Conservation (phyloP, 2,113 vertebrate species). For the Salvator merianae region DNA sequence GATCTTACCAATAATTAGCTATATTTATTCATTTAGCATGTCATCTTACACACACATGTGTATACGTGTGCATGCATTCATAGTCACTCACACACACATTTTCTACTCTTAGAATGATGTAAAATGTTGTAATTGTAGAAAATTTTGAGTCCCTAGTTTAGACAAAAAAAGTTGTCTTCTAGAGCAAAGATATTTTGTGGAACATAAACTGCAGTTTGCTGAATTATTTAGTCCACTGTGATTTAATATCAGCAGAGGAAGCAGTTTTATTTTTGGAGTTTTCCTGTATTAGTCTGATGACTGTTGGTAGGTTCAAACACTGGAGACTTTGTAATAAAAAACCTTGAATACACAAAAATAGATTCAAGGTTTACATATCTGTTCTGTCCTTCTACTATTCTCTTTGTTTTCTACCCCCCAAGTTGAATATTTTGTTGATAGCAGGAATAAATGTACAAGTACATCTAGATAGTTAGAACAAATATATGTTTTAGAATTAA, state of each 20-base stretch:
- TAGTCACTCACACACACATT: too few relatives aligned
- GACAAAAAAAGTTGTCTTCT: not conserved
- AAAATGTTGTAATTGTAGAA: not conserved
- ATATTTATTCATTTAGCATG: too few relatives aligned
- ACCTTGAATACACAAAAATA: not conserved
- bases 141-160: not conserved
- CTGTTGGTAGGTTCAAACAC: not conserved
- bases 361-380: not conserved
- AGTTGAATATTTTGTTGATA: constrained; percentile 28
- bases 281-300: not conserved
- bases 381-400: not conserved
- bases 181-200: not conserved
- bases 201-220: not conserved
- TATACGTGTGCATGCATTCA: too few relatives aligned
- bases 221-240: not conserved
- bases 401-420: constrained; percentile 16
- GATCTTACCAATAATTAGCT: too few relatives aligned
- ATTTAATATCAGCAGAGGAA: not conserved
- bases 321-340: not conserved
- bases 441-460: constrained; percentile 3
- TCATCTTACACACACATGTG: too few relatives aligned
- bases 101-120: not conserved
- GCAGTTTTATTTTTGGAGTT: not conserved
- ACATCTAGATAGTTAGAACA: not conserved
- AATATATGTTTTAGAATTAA: not conserved